Conservation (phyloP, 1,140 invertebrate genomes). For the Anastatus disparis region DNA sequence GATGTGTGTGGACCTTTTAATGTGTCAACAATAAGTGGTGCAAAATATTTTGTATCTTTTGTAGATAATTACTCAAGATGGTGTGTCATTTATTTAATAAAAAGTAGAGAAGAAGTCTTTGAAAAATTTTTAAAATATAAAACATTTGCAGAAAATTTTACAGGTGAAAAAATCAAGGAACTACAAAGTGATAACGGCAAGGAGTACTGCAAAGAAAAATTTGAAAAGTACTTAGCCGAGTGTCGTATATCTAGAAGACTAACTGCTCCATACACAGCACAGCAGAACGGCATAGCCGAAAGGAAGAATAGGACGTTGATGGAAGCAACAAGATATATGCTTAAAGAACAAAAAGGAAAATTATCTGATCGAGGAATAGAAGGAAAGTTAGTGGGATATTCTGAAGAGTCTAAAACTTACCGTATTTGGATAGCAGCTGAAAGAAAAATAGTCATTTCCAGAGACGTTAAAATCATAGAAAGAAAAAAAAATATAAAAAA, state of each 20-base stretch:
- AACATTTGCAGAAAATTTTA: background rate
- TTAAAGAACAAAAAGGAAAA: slow-evolving; percentile 19
- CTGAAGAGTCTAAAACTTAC: slow-evolving; percentile 37
- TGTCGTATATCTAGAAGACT: slow-evolving; percentile 52
- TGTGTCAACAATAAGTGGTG: background rate
- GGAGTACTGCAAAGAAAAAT: background rate
- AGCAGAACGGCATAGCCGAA: slow-evolving; percentile 59
- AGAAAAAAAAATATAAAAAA: slow-evolving; percentile 41
- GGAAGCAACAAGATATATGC: background rate
- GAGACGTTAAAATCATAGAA: slow-evolving; percentile 39
- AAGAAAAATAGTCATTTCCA: slow-evolving; percentile 31
- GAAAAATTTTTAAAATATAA: background rate
- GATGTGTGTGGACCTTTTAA: background rate
- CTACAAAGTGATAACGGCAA: background rate
- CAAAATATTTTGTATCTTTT: background rate
- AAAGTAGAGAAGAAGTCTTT: background rate
- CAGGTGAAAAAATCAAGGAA: background rate
- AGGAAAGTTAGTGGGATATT: slow-evolving; percentile 41
- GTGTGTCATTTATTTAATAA: background rate
- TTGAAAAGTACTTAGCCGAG: slow-evolving; percentile 1
- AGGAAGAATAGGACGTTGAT: slow-evolving; percentile 28
- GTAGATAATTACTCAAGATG: background rate
- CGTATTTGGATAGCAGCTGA: slow-evolving; percentile 34
- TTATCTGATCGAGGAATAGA: slow-evolving; percentile 30
- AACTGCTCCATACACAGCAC: slow-evolving; percentile 51